Percentiles rank a stretch among this genome's conserved stretches.
Conservation (phyloP, 2,113 vertebrate species). For the Theristicus caerulescens region DNA sequence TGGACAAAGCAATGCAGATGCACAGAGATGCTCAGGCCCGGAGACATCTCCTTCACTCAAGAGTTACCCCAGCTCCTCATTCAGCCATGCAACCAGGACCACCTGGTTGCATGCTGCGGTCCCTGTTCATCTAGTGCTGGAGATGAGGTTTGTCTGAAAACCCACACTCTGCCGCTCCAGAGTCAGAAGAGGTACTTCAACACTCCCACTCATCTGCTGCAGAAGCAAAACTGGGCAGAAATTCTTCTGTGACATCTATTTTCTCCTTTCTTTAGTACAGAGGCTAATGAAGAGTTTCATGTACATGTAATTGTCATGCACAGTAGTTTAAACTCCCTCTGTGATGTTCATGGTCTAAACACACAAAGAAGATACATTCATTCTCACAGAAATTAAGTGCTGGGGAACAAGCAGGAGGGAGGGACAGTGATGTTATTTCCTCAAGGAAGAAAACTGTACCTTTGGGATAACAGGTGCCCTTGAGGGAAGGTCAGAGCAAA, state of each 20-base stretch:
- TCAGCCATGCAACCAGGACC: background rate
- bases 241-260: background rate
- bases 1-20: fast-evolving
- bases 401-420: background rate
- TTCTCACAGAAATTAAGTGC: background rate
- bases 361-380: background rate
- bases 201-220: constrained; percentile 5
- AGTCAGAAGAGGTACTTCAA: background rate
- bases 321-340: background rate
- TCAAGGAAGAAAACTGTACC: background rate
- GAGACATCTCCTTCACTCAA: background rate
- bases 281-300: constrained; percentile 47
- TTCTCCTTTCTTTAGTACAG: background rate
- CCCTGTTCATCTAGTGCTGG: background rate
- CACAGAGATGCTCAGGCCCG: background rate
- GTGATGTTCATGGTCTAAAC: background rate
- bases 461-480: background rate
- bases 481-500: background rate
- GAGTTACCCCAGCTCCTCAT: background rate
- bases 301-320: constrained; percentile 23
- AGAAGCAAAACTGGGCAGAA: constrained; percentile 24
- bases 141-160: background rate
- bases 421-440: background rate
- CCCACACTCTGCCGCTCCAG: fast-evolving
- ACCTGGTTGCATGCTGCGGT: background rate